Evolutionary conservation across 2,888 invertebrate species (phyloP), one percentile per base, ranked within the genome.

Genomic region (Nebria salina): DNA sequence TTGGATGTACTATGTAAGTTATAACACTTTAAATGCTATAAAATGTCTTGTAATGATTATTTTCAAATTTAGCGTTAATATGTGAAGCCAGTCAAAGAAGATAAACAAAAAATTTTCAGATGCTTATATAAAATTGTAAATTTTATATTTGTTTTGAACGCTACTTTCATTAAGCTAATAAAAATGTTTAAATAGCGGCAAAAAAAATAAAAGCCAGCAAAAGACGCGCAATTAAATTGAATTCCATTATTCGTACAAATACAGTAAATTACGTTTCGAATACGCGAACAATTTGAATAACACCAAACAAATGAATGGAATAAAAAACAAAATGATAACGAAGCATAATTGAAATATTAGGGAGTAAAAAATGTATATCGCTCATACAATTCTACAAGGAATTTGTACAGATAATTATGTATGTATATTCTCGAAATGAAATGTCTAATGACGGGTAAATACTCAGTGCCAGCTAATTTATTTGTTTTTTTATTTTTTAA

Each of bases 341-440:
- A 79, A 74, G 26, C 75, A 75, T 79, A 75, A 75, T 79, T 79
- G 74, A 75, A 75, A 79, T 79, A 75, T 79, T 74, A 66, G 34
- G 26, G 70, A 25, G 70, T 11, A 26, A 25, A 34, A 70, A 26
- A 54, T 54, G 13, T 54, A 34, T 34, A 34, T 34, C 5, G 54
- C 11, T 2, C 54, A 11, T 54, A 8, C 54, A 11, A 11, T 54
- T 54, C 8, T 11, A 11, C 8, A 54, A 11, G 4, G 54, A 8
- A 8, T 13, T 54, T 54, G 11, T 54, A 54, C 54, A 54, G 54
- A 11, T 54, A 54, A 54, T 54, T 54, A 54, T 54, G 54, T 54
- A 54, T 34, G 34, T 54, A 54, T 54, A 54, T 54, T 54, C 54
- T 13, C 13, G 54, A 54, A 54, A 54, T 11, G 7, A 54, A 54